Percentiles rank a stretch among this genome's conserved stretches.
Evolutionary conservation across 2,113 vertebrate genomes (phyloP).

Genomic region (Melanerpes formicivorus): DNA sequence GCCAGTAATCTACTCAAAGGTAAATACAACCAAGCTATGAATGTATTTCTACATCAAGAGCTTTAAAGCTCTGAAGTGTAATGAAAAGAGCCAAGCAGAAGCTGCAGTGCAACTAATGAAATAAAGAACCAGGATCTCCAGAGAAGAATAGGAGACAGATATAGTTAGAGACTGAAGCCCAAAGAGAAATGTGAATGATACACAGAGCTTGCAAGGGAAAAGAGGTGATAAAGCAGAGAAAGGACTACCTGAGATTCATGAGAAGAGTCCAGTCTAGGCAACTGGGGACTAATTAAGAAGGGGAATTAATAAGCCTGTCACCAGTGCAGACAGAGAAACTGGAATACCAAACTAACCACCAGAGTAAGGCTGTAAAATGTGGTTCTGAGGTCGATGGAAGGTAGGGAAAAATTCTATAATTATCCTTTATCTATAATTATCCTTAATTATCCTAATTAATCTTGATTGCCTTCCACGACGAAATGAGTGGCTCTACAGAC

Average conservation of each 20-base stretch:
- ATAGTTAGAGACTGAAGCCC: not conserved
- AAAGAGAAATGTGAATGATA: not conserved
- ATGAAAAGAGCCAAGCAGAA: not conserved
- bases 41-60: not conserved
- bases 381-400: constrained; percentile 41
- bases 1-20: not conserved
- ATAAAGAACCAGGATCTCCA: not conserved
- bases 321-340: not conserved
- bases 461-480: constrained; percentile 33
- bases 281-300: constrained; percentile 35
- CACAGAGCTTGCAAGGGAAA: constrained; percentile 10
- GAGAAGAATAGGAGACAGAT: not conserved
- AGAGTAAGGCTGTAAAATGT: constrained; percentile 16
- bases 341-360: not conserved
- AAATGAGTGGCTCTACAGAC: constrained; percentile 8
- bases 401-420: constrained; percentile 52
- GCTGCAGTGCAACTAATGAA: not conserved
- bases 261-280: not conserved
- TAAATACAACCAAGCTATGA: not conserved
- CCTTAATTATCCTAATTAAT: constrained; percentile 67
- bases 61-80: not conserved
- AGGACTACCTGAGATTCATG: constrained; percentile 36
- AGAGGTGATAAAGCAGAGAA: not conserved
- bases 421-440: constrained; percentile 63
- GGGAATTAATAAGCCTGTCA: constrained; percentile 55